Conservation (phyloP, 2,888 invertebrate species). For the Branchellion lobata region DNA sequence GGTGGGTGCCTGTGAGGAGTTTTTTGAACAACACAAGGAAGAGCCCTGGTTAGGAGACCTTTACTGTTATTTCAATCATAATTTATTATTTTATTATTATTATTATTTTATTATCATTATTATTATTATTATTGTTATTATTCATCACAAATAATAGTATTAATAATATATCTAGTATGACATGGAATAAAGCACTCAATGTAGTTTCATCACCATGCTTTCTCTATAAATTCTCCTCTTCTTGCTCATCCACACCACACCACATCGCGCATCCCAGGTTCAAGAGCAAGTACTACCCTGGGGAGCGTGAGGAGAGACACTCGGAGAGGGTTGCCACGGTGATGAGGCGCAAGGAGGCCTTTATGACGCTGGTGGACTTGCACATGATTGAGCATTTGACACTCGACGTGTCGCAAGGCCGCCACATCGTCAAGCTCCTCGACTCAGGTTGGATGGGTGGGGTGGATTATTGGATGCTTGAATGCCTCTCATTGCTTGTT, state of each 20-base stretch:
- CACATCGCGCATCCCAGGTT: too few relatives aligned
- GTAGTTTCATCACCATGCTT: too few relatives aligned
- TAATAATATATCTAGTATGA: too few relatives aligned
- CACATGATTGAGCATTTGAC: slow-evolving; percentile 75
- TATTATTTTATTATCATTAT: slow-evolving; percentile 30
- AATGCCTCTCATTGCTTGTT: background rate
- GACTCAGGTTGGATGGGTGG: slow-evolving; percentile 70
- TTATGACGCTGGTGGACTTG: slow-evolving; percentile 73
- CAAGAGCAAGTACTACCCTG: slow-evolving; percentile 96
- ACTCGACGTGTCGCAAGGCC: slow-evolving; percentile 79
- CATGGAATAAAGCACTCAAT: too few relatives aligned
- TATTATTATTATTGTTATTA: slow-evolving; percentile 10
- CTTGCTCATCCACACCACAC: background rate
- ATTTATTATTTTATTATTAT: slow-evolving; percentile 16
- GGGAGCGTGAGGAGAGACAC: slow-evolving; percentile 85
- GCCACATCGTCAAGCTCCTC: slow-evolving; percentile 78
- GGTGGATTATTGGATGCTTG: background rate
- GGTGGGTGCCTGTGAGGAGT: slow-evolving; percentile 9
- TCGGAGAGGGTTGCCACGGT: slow-evolving; percentile 77
- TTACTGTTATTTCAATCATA: slow-evolving; percentile 19
- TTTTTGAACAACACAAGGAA: slow-evolving; percentile 30
- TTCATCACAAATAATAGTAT: too few relatives aligned
- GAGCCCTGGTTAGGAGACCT: slow-evolving; percentile 25
- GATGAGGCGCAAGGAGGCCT: slow-evolving; percentile 80
- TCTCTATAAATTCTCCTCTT: too few relatives aligned